A percentile compares a stretch with the other conserved stretches of the same genome.
Evolutionary conservation across 2,888 invertebrate genomes (phyloP).

Genomic region (Pristionchus arcanus): DNA sequence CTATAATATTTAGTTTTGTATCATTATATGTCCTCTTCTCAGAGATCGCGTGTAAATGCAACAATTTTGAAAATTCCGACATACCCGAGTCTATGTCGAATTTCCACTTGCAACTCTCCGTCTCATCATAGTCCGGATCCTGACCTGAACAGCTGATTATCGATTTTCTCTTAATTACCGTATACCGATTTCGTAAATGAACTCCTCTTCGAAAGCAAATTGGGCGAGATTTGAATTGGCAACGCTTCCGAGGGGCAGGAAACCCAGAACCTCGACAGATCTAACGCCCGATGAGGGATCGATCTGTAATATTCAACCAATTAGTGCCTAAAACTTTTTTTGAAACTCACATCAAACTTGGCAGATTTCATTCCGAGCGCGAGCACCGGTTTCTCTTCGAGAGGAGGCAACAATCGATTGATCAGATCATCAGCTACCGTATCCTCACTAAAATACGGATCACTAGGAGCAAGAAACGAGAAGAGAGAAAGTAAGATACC

Average conservation of each 20-base stretch:
- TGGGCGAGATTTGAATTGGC: slow-evolving; percentile 44
- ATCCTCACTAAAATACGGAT: neutral
- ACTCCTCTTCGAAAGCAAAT: neutral
- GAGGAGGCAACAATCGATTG: slow-evolving; percentile 22
- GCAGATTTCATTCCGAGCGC: slow-evolving; percentile 5
- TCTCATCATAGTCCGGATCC: slow-evolving; percentile 22
- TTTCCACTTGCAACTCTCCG: neutral
- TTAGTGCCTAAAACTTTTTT: neutral
- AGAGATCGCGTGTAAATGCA: neutral
- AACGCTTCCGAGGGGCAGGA: neutral
- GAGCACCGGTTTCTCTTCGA: neutral
- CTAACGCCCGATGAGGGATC: neutral
- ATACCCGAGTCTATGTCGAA: neutral
- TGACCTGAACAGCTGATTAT: neutral
- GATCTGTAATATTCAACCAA: neutral
- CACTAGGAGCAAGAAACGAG: neutral
- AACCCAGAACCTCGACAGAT: slow-evolving; percentile 40
- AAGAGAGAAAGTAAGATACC: neutral
- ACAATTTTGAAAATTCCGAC: neutral
- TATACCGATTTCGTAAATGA: slow-evolving; percentile 32
- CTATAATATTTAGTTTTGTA: neutral
- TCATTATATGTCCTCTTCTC: neutral
- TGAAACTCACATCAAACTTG: neutral
- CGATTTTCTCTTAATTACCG: neutral
- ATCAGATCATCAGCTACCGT: slow-evolving; percentile 28